Conservation (phyloP, 1,140 invertebrate genomes). For the Tetraneura akinire region DNA sequence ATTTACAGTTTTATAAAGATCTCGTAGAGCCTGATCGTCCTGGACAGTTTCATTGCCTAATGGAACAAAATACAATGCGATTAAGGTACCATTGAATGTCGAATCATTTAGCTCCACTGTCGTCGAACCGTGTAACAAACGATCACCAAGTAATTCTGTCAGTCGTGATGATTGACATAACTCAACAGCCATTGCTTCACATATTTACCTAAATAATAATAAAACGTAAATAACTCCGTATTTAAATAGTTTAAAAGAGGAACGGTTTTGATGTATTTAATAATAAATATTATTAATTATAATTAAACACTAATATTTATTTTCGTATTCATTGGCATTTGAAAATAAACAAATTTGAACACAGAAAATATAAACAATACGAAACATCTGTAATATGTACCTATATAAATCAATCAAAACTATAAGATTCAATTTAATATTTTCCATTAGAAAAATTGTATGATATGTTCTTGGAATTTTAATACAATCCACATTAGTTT, state of each 20-base stretch:
- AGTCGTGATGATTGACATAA: conserved; percentile 22
- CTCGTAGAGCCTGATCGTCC: conserved; percentile 3
- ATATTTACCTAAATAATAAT: conserved; percentile 16
- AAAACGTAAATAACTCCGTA: no score
- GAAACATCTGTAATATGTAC: not conserved
- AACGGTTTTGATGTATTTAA: no score
- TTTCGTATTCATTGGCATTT: not conserved
- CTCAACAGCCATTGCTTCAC: conserved; percentile 32
- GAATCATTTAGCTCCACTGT: conserved; percentile 12
- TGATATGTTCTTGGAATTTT: no score
- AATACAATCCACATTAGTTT: no score
- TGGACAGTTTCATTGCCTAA: not conserved
- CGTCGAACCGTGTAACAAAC: conserved; percentile 5
- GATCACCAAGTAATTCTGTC: conserved; percentile 23
- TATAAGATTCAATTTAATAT: no score
- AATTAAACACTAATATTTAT: not conserved
- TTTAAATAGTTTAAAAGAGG: no score
- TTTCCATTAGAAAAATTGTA: no score
- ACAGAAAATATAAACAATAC: not conserved
- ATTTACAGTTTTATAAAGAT: conserved; percentile 34
- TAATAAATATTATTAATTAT: no score
- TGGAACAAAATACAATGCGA: conserved; percentile 43
- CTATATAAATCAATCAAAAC: no score
- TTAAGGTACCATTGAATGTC: conserved; percentile 17
- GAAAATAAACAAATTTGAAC: not conserved